Conservation (phyloP, 1,140 invertebrate genomes). For the Dolichoris vasculosae region DNA sequence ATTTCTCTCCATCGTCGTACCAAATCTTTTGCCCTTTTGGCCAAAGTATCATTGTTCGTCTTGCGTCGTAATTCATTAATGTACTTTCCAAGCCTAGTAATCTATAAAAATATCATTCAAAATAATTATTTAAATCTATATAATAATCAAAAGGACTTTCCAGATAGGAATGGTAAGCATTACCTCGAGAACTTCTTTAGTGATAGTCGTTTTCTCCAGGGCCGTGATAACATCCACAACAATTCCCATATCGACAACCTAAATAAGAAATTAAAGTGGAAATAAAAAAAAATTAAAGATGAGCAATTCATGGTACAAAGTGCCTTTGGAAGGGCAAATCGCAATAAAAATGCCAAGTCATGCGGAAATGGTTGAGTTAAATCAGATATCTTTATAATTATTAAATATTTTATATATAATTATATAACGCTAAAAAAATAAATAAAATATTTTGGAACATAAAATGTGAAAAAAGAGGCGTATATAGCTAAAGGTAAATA, state of each 20-base stretch:
- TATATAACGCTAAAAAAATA: constrained; percentile 21
- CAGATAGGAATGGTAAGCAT: neutral
- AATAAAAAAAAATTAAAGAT: neutral
- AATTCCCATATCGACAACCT: constrained; percentile 95
- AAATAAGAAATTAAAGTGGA: neutral
- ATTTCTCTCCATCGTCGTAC: constrained; percentile 93
- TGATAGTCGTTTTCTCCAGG: constrained; percentile 93
- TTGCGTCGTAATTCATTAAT: constrained; percentile 93
- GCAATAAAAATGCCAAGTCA: constrained; percentile 22
- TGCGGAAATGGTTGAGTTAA: neutral
- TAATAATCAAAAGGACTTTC: neutral
- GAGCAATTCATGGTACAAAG: too few relatives aligned
- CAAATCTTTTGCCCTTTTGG: constrained; percentile 91
- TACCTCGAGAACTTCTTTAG: constrained; percentile 96
- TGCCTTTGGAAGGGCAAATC: neutral
- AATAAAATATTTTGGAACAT: neutral
- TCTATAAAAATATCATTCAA: constrained; percentile 69
- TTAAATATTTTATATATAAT: neutral
- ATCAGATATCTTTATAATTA: neutral
- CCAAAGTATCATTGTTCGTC: constrained; percentile 87
- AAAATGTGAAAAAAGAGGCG: neutral
- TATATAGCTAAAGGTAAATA: neutral
- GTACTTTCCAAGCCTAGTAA: constrained; percentile 92
- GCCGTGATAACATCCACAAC: constrained; percentile 93
- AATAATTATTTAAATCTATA: neutral